These are phyloP conservation scores for Zonitis immaculata DNA, from an alignment of 2,888 invertebrate species.

Conservation along the genomic window DNA sequence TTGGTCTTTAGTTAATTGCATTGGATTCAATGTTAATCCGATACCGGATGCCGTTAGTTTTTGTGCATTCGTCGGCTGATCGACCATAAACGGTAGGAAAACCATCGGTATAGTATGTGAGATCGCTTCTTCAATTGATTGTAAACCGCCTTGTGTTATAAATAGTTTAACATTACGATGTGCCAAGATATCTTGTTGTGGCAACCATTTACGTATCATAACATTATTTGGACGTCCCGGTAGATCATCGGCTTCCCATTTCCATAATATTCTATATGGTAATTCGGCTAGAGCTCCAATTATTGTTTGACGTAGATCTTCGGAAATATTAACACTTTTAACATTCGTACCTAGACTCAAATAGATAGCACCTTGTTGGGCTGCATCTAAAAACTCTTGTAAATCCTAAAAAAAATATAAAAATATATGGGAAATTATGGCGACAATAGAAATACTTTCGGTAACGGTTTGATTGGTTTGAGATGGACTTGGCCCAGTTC, in stretches of 20 bases:
- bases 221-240: constrained; percentile 22
- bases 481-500: constrained; percentile 37
- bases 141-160: constrained; percentile 16
- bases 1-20: constrained; percentile 1
- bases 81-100: constrained; percentile 13
- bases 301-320: constrained; percentile 12
- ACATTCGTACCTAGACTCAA: constrained; percentile 43
- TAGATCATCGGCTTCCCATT: constrained; percentile 24
- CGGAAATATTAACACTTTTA: constrained; percentile 17
- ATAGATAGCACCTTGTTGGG: constrained; percentile 37
- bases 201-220: constrained; percentile 26
- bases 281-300: constrained; percentile 18
- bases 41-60: constrained; percentile 9
- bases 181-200: constrained; percentile 27
- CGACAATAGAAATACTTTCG: constrained; percentile 25
- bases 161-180: constrained; percentile 14
- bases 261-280: constrained; percentile 24
- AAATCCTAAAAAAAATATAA: constrained; percentile 29
- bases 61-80: constrained; percentile 15
- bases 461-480: constrained; percentile 31
- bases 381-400: constrained; percentile 33
- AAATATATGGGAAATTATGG: too few species aligned
- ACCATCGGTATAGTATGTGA: constrained; percentile 8
- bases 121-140: constrained; percentile 14
- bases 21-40: neutral